Evolutionary conservation across 1,140 invertebrate species (phyloP), one percentile per base, ranked within the genome.

Genomic region (Papilio xuthus): DNA sequence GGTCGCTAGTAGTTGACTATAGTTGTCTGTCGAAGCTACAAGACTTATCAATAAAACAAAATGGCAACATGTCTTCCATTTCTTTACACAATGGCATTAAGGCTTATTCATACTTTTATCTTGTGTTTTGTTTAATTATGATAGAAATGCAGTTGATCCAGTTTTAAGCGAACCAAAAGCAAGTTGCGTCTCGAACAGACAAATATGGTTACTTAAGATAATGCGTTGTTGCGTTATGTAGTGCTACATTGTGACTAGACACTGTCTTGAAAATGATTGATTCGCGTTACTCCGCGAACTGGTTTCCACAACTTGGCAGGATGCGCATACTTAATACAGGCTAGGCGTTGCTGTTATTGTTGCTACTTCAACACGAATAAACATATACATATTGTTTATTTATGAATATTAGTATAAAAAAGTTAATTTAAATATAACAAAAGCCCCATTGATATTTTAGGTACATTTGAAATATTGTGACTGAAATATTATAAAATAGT

Each of bases 241-340:
- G 53, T 60, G 56, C 53, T 76, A 9, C 26, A 75, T 76, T 76
- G 74, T 28, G 74, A 60, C 74, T 76, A 76, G 74, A 23, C 50
- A 42, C 50, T 63, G 53, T 60, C 73, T 76, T 76, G 42, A 63
- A 60, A 63, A 76, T 76, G 50, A 76, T 76, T 76, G 74, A 76
- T 76, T 37, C 53, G 53, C 74, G 28, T 42, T 56, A 23, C 15
- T 42, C 56, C n/a, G 74, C 72, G 47, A 76, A 60, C 53, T 76
- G 74, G 74, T 76, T 76, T 76, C 53, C 32, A 76, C 53, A 76
- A 76, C 74, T 56, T 47, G 74, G 26, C 74, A 76, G 74, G 74
- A 76, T 76, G 74, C 74, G 74, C 74, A 37, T 63, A 76, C 71
- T 72, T 72, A 47, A 44, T 44, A 72, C 71, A 23, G 42, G 20